Percentiles rank a stretch among this genome's conserved stretches.
Evolutionary conservation across 2,888 invertebrate species (phyloP).

Genomic region (Sthenelais limicola): DNA sequence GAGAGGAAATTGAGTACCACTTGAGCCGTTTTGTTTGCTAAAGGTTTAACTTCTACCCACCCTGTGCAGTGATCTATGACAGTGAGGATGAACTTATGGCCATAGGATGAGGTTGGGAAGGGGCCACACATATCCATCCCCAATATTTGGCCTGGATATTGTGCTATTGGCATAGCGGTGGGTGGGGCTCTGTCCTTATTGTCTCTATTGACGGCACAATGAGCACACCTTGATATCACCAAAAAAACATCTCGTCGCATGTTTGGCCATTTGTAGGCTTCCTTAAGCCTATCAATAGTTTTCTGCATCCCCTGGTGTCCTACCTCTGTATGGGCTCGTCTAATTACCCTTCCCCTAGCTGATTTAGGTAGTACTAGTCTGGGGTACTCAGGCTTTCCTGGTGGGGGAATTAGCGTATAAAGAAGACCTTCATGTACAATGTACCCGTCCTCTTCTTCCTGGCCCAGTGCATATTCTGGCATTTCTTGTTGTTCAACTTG

Average conservation of each 20-base stretch:
- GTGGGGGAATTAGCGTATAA: background rate
- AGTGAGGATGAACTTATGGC: conserved; percentile 13
- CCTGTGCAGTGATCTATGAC: conserved; percentile 28
- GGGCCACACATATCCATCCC: conserved; percentile 34
- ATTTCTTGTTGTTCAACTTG: conserved; percentile 3
- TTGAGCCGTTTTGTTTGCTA: conserved; percentile 26
- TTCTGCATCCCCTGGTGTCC: conserved; percentile 26
- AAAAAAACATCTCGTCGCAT: conserved; percentile 8
- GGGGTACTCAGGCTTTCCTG: conserved; percentile 11
- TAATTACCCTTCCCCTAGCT: background rate
- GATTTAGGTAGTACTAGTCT: conserved; percentile 17
- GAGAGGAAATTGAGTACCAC: background rate
- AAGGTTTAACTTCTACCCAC: conserved; percentile 19
- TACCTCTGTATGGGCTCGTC: conserved; percentile 8
- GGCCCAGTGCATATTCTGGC: conserved; percentile 7
- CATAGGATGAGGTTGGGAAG: conserved; percentile 3
- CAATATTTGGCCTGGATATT: conserved; percentile 2
- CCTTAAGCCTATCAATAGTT: conserved; percentile 2
- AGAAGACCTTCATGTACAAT: conserved; percentile 7
- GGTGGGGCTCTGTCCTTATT: background rate
- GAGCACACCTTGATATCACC: background rate
- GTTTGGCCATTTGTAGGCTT: conserved; percentile 29
- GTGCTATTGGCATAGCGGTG: conserved; percentile 7
- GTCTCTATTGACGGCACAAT: conserved; percentile 19
- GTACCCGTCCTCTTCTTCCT: conserved; percentile 7